Evolutionary conservation across 2,113 vertebrate genomes (phyloP).

Genomic region (Solea solea): DNA sequence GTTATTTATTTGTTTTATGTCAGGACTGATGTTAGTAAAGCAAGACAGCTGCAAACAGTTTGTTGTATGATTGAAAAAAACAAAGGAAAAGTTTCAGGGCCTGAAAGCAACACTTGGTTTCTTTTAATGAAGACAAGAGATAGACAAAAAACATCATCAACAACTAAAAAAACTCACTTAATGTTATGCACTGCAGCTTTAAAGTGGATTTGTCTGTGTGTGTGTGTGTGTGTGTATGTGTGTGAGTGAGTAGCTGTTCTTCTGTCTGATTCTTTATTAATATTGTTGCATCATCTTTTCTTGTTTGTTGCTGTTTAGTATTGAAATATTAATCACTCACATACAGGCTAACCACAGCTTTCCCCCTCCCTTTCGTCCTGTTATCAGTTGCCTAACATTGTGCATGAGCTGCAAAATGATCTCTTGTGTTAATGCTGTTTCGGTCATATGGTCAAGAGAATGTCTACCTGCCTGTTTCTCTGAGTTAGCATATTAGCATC

Average conservation of each 20-base stretch:
- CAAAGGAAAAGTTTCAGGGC: no score
- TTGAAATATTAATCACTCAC: constrained; percentile 43
- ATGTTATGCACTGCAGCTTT: not conserved
- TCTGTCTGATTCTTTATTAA: constrained; percentile 55
- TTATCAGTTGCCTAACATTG: constrained; percentile 61
- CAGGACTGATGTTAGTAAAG: no score
- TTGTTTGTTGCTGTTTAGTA: constrained; percentile 57
- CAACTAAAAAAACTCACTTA: no score
- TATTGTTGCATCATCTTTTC: constrained; percentile 49
- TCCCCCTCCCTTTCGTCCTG: constrained; percentile 45
- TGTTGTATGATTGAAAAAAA: no score
- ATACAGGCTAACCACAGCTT: constrained; percentile 63
- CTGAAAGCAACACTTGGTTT: no score
- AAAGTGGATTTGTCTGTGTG: not conserved
- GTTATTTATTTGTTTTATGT: no score
- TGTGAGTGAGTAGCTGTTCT: constrained; percentile 21
- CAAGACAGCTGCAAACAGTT: no score
- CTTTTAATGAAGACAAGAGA: no score
- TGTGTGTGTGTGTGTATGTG: constrained; percentile 9
- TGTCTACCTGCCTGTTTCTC: constrained; percentile 79
- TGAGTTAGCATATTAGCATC: constrained; percentile 63
- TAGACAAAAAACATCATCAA: no score
- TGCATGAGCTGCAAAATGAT: constrained; percentile 71
- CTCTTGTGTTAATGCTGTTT: constrained; percentile 54
- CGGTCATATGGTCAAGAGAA: constrained; percentile 57